A percentile compares a stretch with the other conserved stretches of the same genome.
Conservation (phyloP, 2,113 vertebrate species). For the Lipotes vexillifer region DNA sequence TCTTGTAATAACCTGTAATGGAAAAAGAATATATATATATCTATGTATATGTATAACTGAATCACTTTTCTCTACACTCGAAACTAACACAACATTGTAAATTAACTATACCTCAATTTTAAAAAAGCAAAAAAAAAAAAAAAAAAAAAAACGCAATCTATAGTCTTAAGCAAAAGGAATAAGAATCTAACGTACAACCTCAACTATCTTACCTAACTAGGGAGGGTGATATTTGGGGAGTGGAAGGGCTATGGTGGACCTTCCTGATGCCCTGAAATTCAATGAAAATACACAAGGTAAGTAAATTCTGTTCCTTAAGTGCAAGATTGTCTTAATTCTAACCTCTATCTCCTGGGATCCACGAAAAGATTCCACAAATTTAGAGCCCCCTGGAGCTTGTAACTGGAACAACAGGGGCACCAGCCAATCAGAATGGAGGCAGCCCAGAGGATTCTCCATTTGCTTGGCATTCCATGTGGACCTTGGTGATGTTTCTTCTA, state of each 20-base stretch:
- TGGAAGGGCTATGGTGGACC: neutral
- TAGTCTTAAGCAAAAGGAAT: neutral
- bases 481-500: neutral
- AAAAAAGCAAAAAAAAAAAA: neutral
- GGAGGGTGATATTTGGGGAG: neutral
- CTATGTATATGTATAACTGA: neutral
- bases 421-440: neutral
- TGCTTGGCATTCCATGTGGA: neutral
- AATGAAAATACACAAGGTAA: neutral
- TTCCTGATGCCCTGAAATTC: neutral
- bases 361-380: neutral
- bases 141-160: no score
- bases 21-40: neutral
- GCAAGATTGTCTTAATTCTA: neutral
- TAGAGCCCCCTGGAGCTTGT: neutral
- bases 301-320: neutral
- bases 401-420: neutral
- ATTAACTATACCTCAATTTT: neutral
- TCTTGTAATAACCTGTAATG: neutral
- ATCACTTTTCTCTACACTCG: no score
- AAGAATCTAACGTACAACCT: neutral
- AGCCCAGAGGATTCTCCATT: rapidly evolving
- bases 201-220: neutral
- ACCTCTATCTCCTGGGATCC: no score
- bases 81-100: neutral